Evolutionary conservation across 2,797 vertebrate genomes (phyloP), one percentile per base, ranked within the genome.

Genomic region (Eospalax fontanierii): DNA sequence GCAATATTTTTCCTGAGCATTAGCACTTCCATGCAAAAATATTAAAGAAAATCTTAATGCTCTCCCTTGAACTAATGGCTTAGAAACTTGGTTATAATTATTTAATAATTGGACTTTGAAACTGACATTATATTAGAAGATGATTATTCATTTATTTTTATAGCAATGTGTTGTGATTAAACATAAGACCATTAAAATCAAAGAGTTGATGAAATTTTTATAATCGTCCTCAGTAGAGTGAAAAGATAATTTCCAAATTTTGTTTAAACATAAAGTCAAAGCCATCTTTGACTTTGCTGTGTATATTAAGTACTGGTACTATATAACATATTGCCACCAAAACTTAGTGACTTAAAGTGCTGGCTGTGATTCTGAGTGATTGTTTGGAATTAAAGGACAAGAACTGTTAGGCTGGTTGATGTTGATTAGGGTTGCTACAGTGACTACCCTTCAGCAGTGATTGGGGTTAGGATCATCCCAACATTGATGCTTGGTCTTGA

Each of bases 51-150:
- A 91, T 96, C 16, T 85, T 35, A 26, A 65, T 76, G 4, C 74
- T 93, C 73, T 76, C 63, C 28, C 19, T 68, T 73, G 40, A 96
- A 95, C 21, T 93, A 90, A 88, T 96, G 54, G 83, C 70, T 94
- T 94, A 73, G 74, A 88, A 88, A 22, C 50, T 70, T 92, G 46
- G 30, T 94, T 93, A 54, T 83, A 90, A 90, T 96, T 94, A 89
- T 76, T 90, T 94, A 93, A 80, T 90, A 95, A 95, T 96, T 95
- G 66, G 30, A 46, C 81, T 95, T 96, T 95, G 73, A 94, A 94
- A 90, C 74, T 85, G 33, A 86, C n/a, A 95, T 50, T 87, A 30
- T 91, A 80, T 85, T 74, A 71, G 43, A 93, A 76, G 28, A 50
- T 79, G 61, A 68, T 94, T 86, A 80, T 89, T 83, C 22, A 46